phyloP scores from a whole-genome alignment of 1,140 invertebrate species.

The Drosophila lowei region DNA sequence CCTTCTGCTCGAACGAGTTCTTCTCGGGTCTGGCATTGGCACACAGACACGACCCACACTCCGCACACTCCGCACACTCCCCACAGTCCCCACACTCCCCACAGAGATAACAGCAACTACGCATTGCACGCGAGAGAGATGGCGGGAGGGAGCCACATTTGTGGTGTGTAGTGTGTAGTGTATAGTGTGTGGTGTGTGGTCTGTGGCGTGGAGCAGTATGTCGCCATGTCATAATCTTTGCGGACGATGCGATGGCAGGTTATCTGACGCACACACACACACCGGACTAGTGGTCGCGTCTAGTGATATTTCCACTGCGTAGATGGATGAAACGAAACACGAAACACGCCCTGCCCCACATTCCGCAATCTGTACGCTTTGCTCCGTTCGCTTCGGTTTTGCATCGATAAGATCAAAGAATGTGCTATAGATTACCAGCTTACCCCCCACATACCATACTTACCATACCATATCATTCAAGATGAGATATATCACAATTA shows the following conservation, averaged over 20 bases:
- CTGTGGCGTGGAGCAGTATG: conserved; percentile 9
- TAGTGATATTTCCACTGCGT: conserved; percentile 56
- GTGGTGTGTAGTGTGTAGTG: no score
- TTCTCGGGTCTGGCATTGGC: conserved; percentile 33
- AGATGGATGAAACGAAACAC: conserved; percentile 23
- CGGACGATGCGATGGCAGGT: conserved; percentile 40
- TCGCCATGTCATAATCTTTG: conserved; percentile 48
- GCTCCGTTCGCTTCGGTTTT: no score
- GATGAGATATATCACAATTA: not conserved
- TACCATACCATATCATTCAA: no score
- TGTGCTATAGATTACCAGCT: not conserved
- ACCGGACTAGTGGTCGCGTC: conserved; percentile 1
- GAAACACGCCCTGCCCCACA: conserved; percentile 52
- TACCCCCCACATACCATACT: no score
- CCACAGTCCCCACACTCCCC: conserved; percentile 3
- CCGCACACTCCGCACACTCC: no score
- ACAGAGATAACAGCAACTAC: conserved; percentile 36
- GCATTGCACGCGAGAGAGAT: conserved; percentile 17
- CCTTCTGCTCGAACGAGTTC: conserved; percentile 31
- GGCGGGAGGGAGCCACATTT: no score
- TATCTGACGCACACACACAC: conserved; percentile 19
- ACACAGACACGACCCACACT: conserved; percentile 21
- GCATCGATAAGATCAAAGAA: not conserved
- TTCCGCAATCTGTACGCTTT: conserved; percentile 27
- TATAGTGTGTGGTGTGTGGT: no score